Evolutionary conservation across 35 echinoderm and acorn worm species (phyloP), one percentile per base, ranked within the genome.

Genomic region (Amphiura filiformis): DNA sequence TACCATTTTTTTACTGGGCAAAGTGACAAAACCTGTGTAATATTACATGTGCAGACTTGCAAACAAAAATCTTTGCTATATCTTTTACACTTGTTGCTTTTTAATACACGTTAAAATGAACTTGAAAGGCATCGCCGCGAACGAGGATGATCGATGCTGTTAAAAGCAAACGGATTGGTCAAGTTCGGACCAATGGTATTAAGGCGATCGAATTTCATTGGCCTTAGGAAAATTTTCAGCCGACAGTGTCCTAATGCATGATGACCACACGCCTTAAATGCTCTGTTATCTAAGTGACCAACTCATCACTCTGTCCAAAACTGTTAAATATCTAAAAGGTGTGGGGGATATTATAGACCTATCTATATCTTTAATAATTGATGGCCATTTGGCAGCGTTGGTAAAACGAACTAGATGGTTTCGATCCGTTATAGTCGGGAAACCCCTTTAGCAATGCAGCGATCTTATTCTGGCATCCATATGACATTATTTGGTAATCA

Each of bases 401-500:
- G 41, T 47, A 47, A 47, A 47, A 47, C 41, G 41, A 47, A 47
- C 41, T 47, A 47, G 41, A 47, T 52, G 44, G 20, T 70, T 70
- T 70, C 28, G 61, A 70, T 70, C 61, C 61, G 26, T 3, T 70
- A 52, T 11, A n/a, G 28, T 11, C 61, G 61, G 61, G 15, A 70
- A 70, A 70, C 7, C 61, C 15, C 28, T 70, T 4, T 17, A 47
- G 41, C 61, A 70, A 70, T 4, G 26, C 4, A 15, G 15, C 4
- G 7, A 70, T 70, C 61, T 4, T 70, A 70, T 70, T 70, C 28
- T 70, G 61, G 1, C 61, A 70, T 70, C 28, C 20, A 52, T 47
- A 70, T 70, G 61, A 70, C 61, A 70, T n/a, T 70, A 26, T 70
- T n/a, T 70, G 61, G 61, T 70, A 70, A 70, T 70, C 7, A 23